Evolutionary conservation across 2,797 vertebrate genomes (phyloP).

Genomic region (Sebastes itinus): DNA sequence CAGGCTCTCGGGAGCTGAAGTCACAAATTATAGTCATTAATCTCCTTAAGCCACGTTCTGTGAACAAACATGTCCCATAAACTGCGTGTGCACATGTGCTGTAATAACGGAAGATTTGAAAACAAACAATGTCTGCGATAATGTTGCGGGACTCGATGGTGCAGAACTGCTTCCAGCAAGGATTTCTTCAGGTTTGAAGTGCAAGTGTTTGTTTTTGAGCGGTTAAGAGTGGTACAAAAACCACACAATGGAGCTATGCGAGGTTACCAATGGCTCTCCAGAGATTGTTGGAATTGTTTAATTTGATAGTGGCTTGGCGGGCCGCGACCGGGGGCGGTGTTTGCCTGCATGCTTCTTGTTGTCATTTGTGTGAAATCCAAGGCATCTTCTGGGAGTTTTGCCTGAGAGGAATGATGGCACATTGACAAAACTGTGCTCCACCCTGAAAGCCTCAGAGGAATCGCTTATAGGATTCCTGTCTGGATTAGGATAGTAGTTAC

Average conservation of each 20-base stretch:
- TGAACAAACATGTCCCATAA: conserved; percentile 61
- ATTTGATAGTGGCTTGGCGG: conserved; percentile 47
- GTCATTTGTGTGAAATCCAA: conserved; percentile 53
- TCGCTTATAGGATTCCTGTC: conserved; percentile 43
- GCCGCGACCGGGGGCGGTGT: neutral
- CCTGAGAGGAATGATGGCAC: conserved; percentile 44
- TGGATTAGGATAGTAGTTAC: conserved; percentile 35
- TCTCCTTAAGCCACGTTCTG: conserved; percentile 50
- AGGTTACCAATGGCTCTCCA: conserved; percentile 26
- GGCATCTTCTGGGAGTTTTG: conserved; percentile 49
- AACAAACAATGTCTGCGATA: conserved; percentile 44
- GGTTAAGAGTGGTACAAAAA: conserved; percentile 43
- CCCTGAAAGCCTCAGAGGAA: conserved; percentile 35
- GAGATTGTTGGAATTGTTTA: conserved; percentile 50
- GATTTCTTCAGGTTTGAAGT: neutral
- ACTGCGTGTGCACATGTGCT: conserved; percentile 31
- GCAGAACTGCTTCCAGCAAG: neutral
- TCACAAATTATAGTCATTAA: conserved; percentile 71
- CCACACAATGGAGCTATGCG: conserved; percentile 31
- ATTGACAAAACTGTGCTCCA: conserved; percentile 47
- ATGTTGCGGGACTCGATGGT: conserved; percentile 4
- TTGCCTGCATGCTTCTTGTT: conserved; percentile 37
- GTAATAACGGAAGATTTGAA: conserved; percentile 38
- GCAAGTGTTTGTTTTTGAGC: conserved; percentile 25
- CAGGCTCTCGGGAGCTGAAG: conserved; percentile 50